Percentiles rank a stretch among this genome's conserved stretches.
Conservation (phyloP, 2,113 vertebrate genomes). For the Chascanopsetta lugubris region DNA sequence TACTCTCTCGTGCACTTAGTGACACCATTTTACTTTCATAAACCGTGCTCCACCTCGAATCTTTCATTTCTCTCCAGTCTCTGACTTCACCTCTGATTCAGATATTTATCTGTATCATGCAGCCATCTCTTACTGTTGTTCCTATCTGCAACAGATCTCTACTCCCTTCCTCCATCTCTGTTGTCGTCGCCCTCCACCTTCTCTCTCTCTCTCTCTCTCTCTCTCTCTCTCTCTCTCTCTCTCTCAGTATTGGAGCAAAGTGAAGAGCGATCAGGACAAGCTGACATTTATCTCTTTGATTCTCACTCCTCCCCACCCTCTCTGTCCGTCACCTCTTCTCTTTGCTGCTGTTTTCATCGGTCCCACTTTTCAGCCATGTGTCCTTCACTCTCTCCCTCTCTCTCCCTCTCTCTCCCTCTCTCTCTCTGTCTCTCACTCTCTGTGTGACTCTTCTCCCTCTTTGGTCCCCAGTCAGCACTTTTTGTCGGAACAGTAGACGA, state of each 20-base stretch:
- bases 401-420: constrained; percentile 1
- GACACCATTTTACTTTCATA: too few species aligned
- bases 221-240: too few species aligned
- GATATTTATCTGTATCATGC: neutral
- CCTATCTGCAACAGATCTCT: too few species aligned
- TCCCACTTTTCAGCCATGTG: constrained; percentile 2
- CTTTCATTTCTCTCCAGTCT: too few species aligned
- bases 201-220: too few species aligned
- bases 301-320: constrained; percentile 3
- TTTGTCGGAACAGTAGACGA: constrained; percentile 1
- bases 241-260: too few species aligned
- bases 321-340: neutral
- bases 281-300: constrained; percentile 49
- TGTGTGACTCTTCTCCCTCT: constrained; percentile 14
- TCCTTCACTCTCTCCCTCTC: constrained; percentile 18
- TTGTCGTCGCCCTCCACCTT: too few species aligned
- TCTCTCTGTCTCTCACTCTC: constrained; percentile 5
- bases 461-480: constrained; percentile 30
- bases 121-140: neutral
- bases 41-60: too few species aligned
- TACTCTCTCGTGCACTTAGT: too few species aligned
- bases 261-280: too few species aligned
- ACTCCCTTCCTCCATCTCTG: neutral
- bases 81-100: neutral
- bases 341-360: constrained; percentile 11